Percentiles rank a stretch among this genome's conserved stretches.
These are phyloP conservation scores for Paraescarpia echinospica DNA, from an alignment of 1,140 invertebrate species.

Conservation along the genomic window DNA sequence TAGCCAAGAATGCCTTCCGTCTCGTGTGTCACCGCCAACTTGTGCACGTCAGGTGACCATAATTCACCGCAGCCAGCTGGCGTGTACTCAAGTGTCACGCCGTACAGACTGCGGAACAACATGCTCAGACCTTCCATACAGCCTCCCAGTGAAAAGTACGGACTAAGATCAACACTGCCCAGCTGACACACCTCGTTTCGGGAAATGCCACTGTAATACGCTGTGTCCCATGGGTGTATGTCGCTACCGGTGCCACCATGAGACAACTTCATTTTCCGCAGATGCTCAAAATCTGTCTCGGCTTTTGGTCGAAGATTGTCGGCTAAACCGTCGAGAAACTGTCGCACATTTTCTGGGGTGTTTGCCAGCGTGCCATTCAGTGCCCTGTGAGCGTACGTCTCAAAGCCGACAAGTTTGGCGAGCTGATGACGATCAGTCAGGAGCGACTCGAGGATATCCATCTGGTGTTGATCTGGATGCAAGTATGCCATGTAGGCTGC, in stretches of 20 bases:
- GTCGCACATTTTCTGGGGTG: slow-evolving; percentile 72
- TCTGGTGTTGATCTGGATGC: slow-evolving; percentile 76
- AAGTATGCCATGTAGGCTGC: slow-evolving; percentile 85
- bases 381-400: slow-evolving; percentile 84
- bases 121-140: slow-evolving; percentile 95
- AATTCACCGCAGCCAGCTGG: slow-evolving; percentile 76
- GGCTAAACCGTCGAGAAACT: slow-evolving; percentile 80
- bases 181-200: slow-evolving; percentile 41
- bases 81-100: slow-evolving; percentile 72
- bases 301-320: slow-evolving; percentile 59
- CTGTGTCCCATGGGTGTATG: slow-evolving; percentile 50
- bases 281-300: slow-evolving; percentile 38
- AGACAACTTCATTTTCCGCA: slow-evolving; percentile 40
- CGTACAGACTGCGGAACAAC: slow-evolving; percentile 74
- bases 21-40: slow-evolving; percentile 77
- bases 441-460: slow-evolving; percentile 72
- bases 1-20: slow-evolving; percentile 80
- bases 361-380: slow-evolving; percentile 85
- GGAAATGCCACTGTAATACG: slow-evolving; percentile 43
- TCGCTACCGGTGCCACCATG: slow-evolving; percentile 29
- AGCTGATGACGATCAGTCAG: slow-evolving; percentile 74
- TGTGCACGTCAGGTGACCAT: slow-evolving; percentile 86
- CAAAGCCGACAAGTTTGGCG: slow-evolving; percentile 83
- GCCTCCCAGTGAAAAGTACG: slow-evolving; percentile 88
- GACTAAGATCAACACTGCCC: slow-evolving; percentile 31